Conservation (phyloP, 2,797 vertebrate species). For the Pempheris klunzingeri region DNA sequence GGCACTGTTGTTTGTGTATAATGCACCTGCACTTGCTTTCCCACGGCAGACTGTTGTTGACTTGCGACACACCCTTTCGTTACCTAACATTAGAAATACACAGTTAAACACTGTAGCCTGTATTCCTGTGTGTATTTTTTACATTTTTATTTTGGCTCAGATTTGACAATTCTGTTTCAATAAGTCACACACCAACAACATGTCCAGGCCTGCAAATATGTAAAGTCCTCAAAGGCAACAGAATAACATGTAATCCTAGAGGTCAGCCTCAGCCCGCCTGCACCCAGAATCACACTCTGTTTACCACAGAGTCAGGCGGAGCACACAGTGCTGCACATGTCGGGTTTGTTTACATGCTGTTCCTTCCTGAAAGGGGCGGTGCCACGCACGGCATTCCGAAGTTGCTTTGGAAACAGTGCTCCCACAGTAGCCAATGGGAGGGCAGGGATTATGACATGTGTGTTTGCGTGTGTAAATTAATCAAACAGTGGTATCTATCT, state of each 20-base stretch:
- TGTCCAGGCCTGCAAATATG: neutral
- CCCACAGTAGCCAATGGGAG: constrained; percentile 74
- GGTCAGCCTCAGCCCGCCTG: constrained; percentile 36
- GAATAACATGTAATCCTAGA: constrained; percentile 61
- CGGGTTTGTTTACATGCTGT: constrained; percentile 79
- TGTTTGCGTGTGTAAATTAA: constrained; percentile 71
- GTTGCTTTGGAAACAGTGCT: constrained; percentile 86
- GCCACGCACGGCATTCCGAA: constrained; percentile 71
- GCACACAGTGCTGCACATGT: constrained; percentile 64
- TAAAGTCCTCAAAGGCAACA: constrained; percentile 21
- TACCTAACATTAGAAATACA: neutral
- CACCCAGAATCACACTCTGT: constrained; percentile 55
- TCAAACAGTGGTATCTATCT: constrained; percentile 69
- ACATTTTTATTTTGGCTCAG: neutral
- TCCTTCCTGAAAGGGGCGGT: constrained; percentile 79
- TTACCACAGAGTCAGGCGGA: constrained; percentile 53
- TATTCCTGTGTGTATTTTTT: neutral
- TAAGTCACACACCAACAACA: constrained; percentile 30
- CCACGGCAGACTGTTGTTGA: constrained; percentile 43
- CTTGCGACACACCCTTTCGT: neutral
- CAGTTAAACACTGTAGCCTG: neutral
- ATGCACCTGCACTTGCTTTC: constrained; percentile 31
- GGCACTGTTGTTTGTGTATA: constrained; percentile 30
- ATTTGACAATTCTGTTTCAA: neutral
- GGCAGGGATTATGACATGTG: constrained; percentile 71